phyloP scores from a whole-genome alignment of 2,113 vertebrate species.

The Nansenia antarctica region DNA sequence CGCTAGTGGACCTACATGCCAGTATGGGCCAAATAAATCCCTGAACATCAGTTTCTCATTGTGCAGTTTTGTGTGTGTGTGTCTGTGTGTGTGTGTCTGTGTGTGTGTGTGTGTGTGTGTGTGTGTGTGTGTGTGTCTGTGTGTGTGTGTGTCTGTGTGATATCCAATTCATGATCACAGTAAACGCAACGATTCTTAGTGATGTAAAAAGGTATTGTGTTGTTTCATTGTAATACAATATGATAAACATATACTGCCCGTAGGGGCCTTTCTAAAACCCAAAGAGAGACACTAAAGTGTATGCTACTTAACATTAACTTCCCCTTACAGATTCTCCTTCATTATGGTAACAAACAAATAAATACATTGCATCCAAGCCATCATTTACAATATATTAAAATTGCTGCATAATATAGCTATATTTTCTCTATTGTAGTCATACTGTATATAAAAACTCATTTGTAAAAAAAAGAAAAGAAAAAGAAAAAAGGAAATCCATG shows the following conservation, averaged over 20 bases:
- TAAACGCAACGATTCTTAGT: conserved; percentile 43
- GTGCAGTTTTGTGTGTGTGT: conserved; percentile 34
- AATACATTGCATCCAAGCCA: conserved; percentile 82
- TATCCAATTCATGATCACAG: conserved; percentile 59
- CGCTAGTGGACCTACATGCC: conserved; percentile 10
- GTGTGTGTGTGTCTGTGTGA: conserved; percentile 23
- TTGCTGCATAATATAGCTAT: conserved; percentile 75
- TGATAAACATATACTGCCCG: conserved; percentile 44
- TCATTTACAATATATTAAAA: conserved; percentile 84
- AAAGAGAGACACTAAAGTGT: conserved; percentile 54
- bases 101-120: conserved; percentile 20
- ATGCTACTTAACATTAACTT: conserved; percentile 45
- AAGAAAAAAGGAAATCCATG: conserved; percentile 48
- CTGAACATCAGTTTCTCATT: conserved; percentile 65
- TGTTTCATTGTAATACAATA: conserved; percentile 59
- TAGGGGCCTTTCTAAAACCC: conserved; percentile 49
- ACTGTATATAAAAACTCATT: conserved; percentile 72
- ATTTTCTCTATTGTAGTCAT: conserved; percentile 68
- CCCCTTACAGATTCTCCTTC: conserved; percentile 73
- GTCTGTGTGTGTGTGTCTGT: conserved; percentile 22
- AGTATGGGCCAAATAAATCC: conserved; percentile 64
- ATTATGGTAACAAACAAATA: conserved; percentile 78
- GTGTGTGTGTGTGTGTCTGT: conserved; percentile 14
- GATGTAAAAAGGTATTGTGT: conserved; percentile 56
- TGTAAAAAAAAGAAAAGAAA: conserved; percentile 65